Base-by-base conservation (phyloP, 2,797 vertebrate genomes). In the Decapterus maruadsi region DNA sequence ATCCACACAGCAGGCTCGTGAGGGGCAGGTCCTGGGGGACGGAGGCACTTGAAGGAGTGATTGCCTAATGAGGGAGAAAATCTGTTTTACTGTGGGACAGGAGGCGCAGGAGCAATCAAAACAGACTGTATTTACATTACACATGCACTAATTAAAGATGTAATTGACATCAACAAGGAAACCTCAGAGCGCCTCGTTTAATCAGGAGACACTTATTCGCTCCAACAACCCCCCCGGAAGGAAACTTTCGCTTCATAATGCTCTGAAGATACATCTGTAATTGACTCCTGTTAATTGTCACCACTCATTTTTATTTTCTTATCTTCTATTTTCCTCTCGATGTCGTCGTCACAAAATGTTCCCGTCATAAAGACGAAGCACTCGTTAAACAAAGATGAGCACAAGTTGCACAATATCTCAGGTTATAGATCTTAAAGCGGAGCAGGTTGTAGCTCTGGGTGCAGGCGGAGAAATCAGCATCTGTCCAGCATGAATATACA, bases 41-140 rank as follows among this genome's bases (percentile, higher is more conserved):
- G 2, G 43, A 70, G 78, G 82, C 87, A 90, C 94, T 93, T 92
- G 91, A 93, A 93, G 92, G 87, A 92, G 87, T 73, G 88, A 92
- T 85, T 89, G 90, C 88, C 79, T 93, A 94, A 93, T 93, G 92
- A 94, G 90, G 90, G 91, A 87, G 90, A 92, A 93, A 94, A 95
- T 92, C 86, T 88, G 90, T 89, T 91, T 88, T 78, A 89, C 62
- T 55, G 71, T 75, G 86, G 87, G 87, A 89, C 88, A 87, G 86
- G 85, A 87, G 90, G 81, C 80, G 1, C 70, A 56, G 82, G 82
- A 88, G 89, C 90, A 90, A 90, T 92, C 85, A 86, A 85, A 86
- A 90, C 92, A 93, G 85, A 90, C 87, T 91, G 90, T 93, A 91
- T 93, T 93, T 93, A 94, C 90, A 92, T 89, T 92, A 90, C 89